phyloP scores from a whole-genome alignment of 2,113 vertebrate genomes.

The Amazona guildingii region DNA sequence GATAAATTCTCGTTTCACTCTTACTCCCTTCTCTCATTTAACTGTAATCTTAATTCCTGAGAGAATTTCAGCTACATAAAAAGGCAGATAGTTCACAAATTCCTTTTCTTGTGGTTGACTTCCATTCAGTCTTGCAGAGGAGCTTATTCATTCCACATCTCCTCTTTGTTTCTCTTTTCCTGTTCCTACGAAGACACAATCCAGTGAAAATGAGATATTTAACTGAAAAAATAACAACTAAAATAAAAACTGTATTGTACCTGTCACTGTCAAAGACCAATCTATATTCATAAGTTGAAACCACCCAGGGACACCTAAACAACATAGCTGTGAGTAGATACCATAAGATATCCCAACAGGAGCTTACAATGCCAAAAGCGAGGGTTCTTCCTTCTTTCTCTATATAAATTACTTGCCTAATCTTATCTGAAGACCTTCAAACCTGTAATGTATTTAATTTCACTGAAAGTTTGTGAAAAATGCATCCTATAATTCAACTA shows the following conservation, averaged over 20 bases:
- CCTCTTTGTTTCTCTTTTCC: background rate
- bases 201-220: background rate
- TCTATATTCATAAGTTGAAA: background rate
- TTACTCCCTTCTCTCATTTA: background rate
- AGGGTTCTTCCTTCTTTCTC: background rate
- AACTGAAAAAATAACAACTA: background rate
- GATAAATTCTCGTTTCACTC: background rate
- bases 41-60: background rate
- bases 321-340: background rate
- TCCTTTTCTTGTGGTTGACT: background rate
- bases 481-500: slow-evolving; percentile 18
- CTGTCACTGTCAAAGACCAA: background rate
- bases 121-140: background rate
- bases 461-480: background rate
- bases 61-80: background rate
- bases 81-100: background rate
- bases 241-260: background rate
- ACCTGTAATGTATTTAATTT: slow-evolving; percentile 31
- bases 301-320: background rate
- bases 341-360: background rate
- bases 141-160: background rate
- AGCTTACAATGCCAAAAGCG: background rate
- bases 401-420: background rate
- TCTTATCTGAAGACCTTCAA: background rate
- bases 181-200: background rate